Percentiles rank a stretch among this genome's conserved stretches.
phyloP scores from a whole-genome alignment of 2,888 invertebrate genomes.

The Acanthosepion pharaonis region DNA sequence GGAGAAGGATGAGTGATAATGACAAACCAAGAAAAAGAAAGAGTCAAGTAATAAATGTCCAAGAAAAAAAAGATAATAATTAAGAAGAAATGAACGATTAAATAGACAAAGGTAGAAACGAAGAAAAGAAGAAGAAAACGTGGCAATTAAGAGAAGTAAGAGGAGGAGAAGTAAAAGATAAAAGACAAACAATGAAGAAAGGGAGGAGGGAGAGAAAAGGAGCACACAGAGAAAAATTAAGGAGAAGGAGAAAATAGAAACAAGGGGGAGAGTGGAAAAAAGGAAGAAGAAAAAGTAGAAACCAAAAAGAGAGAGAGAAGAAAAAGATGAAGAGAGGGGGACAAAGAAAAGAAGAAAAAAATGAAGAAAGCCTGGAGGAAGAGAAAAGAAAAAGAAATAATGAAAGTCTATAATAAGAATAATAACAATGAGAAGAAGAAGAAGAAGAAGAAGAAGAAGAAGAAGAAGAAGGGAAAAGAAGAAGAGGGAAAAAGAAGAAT shows the following conservation, averaged over 20 bases:
- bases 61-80: neutral
- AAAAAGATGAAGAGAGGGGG: neutral
- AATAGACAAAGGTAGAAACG: neutral
- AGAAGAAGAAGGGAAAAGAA: neutral
- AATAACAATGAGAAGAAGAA: neutral
- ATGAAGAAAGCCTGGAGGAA: neutral
- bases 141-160: neutral
- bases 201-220: neutral
- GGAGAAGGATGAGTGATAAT: no score
- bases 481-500: neutral
- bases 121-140: no score
- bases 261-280: no score
- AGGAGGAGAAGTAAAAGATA: neutral
- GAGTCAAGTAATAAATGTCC: neutral
- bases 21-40: neutral
- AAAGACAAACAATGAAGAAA: neutral
- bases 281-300: no score
- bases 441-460: neutral
- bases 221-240: no score
- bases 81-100: neutral
- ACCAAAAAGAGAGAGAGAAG: neutral
- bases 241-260: no score
- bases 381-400: neutral
- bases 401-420: neutral
- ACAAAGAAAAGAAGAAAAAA: neutral